Base-by-base conservation (phyloP, 2,113 vertebrate genomes). In the Corythornis madagascariensis region DNA sequence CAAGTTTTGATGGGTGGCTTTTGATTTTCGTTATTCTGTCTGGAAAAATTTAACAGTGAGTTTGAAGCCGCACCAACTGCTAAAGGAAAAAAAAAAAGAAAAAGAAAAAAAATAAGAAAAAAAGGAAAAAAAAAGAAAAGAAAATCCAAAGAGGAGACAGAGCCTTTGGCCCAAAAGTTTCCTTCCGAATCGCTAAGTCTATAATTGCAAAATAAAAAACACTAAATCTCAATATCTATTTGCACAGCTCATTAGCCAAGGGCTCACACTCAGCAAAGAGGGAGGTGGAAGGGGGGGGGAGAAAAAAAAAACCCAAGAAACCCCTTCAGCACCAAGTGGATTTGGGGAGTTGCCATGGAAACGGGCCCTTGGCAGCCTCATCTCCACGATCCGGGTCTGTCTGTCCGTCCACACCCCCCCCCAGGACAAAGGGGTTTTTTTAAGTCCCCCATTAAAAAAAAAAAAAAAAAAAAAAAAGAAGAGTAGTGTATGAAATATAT, bases 231-330 rank as follows among this genome's bases (percentile, higher is more conserved):
- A 95, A 88, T 96, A 94, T 97, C 96, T 97, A 73, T 96, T 96
- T 96, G 95, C 85, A 95, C 96, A 97, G 96, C 92, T 97, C 97
- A 96, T 96, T 97, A 97, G 95, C 89, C 90, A 94, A 96, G 95
- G 96, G 93, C 91, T 96, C 78, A 70, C 83, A 95, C 93, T 96
- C 96, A 97, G 96, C 96, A 97, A 93, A 96, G 16, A n/a, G 35
- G 60, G 60, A 67, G 78, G 77, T 53, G 2, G 10, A 19, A 20
- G 22, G 11, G 22, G 19, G 19, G 48, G 17, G 5, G 7, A 26
- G 47, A 50, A 56, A 69, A 56, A 38, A 38, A 38, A 38, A 38
- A 10, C 38, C 38, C 38, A 38, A 38, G 38, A 38, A 2, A 6
- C 4, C 24, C 83, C 77, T 91, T 81, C 48, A 88, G 77, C 73